Evolutionary conservation across 2,888 invertebrate species (phyloP).

Genomic region (Ceriagrion tenellum): DNA sequence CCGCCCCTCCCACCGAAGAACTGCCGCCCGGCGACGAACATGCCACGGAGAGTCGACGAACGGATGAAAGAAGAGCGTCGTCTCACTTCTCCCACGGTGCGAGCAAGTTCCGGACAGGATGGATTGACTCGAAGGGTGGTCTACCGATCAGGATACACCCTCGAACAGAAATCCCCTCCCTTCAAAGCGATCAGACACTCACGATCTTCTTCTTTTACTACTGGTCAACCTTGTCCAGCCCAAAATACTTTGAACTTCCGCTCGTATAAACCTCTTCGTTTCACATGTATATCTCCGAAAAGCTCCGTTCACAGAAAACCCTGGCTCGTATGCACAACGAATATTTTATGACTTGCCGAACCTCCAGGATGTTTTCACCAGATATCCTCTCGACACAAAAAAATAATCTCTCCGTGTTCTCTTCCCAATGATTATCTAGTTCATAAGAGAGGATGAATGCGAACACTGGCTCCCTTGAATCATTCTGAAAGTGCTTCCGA

Average conservation of each 20-base stretch:
- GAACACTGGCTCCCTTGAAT: neutral
- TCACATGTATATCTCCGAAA: neutral
- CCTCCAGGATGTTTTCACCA: neutral
- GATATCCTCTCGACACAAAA: neutral
- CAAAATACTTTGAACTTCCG: neutral
- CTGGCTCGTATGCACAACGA: neutral
- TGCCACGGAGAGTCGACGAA: constrained; percentile 12
- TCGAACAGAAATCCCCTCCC: neutral
- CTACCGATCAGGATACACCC: neutral
- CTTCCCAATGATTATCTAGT: neutral
- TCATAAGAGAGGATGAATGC: neutral
- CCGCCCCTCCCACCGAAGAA: constrained; percentile 60
- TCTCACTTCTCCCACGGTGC: neutral
- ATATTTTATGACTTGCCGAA: neutral
- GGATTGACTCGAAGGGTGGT: neutral
- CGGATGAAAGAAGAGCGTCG: neutral
- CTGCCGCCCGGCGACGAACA: constrained; percentile 60
- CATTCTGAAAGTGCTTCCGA: neutral
- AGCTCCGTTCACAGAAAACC: neutral
- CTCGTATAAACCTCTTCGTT: no score
- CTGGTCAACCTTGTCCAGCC: neutral
- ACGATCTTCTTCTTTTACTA: neutral
- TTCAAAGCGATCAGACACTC: neutral
- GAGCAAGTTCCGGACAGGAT: neutral
- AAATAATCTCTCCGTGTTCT: neutral